These are phyloP conservation scores for Smutsia gigantea DNA, from an alignment of 2,797 vertebrate species.

Conservation along the genomic window DNA sequence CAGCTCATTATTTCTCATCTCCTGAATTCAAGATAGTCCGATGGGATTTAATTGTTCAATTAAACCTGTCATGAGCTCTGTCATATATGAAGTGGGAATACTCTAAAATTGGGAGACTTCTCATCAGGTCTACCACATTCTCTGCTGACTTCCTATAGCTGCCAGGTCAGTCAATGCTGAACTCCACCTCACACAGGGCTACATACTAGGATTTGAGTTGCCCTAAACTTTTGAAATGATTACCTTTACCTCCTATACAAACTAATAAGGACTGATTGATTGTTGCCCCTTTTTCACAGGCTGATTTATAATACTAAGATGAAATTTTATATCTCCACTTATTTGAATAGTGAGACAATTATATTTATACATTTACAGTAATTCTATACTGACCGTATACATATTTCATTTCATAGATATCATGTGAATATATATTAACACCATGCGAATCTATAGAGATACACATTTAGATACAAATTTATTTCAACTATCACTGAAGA, in stretches of 20 bases:
- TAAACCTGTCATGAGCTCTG: neutral
- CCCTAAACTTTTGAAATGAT: constrained; percentile 19
- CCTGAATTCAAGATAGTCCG: neutral
- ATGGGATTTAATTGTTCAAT: constrained; percentile 56
- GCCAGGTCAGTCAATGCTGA: neutral
- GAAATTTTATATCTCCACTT: neutral
- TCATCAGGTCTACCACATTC: neutral
- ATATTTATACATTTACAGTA: neutral
- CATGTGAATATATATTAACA: neutral
- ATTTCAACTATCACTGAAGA: neutral
- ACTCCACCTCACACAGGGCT: neutral
- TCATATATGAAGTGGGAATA: constrained; percentile 44
- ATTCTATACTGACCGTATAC: neutral
- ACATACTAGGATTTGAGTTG: neutral
- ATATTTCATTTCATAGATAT: constrained; percentile 9
- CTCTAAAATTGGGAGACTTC: neutral
- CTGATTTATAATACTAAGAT: neutral
- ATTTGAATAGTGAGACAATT: neutral
- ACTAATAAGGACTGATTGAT: neutral
- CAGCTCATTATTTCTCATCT: constrained; percentile 39
- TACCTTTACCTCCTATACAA: neutral
- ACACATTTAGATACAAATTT: neutral
- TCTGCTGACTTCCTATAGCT: neutral
- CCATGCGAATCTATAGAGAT: neutral
- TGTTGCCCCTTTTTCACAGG: neutral